These are phyloP conservation scores for Exocentrus adspersus DNA, from an alignment of 2,888 invertebrate species.

Conservation along the genomic window DNA sequence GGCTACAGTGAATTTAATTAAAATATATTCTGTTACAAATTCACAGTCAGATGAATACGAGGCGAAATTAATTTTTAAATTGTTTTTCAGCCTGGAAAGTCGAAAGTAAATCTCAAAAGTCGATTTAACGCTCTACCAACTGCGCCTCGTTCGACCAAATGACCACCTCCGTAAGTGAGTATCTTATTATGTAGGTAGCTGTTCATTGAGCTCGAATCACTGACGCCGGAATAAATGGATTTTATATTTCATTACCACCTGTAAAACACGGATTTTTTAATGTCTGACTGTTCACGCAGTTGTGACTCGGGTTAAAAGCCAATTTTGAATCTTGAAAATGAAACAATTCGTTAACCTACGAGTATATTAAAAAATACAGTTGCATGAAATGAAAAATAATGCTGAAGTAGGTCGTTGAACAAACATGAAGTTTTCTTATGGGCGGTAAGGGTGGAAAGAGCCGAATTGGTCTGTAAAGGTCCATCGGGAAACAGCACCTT, in stretches of 20 bases:
- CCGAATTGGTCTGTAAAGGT: too few relatives aligned
- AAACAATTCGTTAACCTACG: too few relatives aligned
- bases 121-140: slow-evolving; percentile 35
- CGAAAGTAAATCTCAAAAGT: slow-evolving; percentile 31
- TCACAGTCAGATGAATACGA: slow-evolving; percentile 7
- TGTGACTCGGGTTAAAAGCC: too few relatives aligned
- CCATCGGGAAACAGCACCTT: too few relatives aligned
- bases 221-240: background rate
- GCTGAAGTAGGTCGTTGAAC: too few relatives aligned
- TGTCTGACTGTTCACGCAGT: background rate
- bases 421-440: too few relatives aligned
- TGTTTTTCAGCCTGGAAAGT: slow-evolving; percentile 24
- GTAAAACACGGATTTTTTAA: background rate
- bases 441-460: too few relatives aligned
- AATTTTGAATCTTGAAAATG: too few relatives aligned
- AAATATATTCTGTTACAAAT: slow-evolving; percentile 14
- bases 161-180: slow-evolving; percentile 27
- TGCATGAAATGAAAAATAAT: too few relatives aligned
- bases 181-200: slow-evolving; percentile 18
- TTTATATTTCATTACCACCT: background rate
- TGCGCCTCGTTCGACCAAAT: slow-evolving; percentile 28
- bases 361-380: too few relatives aligned
- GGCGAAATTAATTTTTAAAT: slow-evolving; percentile 27
- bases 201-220: background rate
- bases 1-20: slow-evolving; percentile 12